phyloP scores from a whole-genome alignment of 2,113 vertebrate species.

The Balaeniceps rex region DNA sequence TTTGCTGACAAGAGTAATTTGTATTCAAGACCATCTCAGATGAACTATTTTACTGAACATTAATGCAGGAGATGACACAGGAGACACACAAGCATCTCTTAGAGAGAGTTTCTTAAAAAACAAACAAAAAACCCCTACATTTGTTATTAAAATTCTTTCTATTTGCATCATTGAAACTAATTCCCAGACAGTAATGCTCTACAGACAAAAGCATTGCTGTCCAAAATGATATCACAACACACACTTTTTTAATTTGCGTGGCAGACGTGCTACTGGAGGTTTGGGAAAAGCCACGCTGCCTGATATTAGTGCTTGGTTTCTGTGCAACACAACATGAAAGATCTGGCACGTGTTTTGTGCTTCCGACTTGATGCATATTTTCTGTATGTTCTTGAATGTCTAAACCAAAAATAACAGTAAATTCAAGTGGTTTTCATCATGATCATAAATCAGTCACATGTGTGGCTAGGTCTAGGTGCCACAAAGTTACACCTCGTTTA shows the following conservation, averaged over 20 bases:
- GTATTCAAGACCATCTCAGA: not conserved
- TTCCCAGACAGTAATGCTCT: constrained; percentile 30
- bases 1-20: constrained; percentile 4
- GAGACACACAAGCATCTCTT: not conserved
- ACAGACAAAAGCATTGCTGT: not conserved
- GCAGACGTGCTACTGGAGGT: not conserved
- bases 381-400: not conserved
- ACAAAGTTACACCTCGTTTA: not conserved
- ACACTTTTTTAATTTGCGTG: constrained; percentile 14
- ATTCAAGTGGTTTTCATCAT: constrained; percentile 11
- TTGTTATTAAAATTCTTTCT: not conserved
- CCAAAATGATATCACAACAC: not conserved
- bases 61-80: constrained; percentile 10
- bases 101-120: not conserved
- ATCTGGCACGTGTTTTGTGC: not conserved
- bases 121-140: not conserved
- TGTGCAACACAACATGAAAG: not conserved
- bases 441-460: not conserved
- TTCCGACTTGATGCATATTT: not conserved
- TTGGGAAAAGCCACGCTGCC: not conserved
- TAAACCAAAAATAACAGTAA: not conserved
- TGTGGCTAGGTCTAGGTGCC: not conserved
- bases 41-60: constrained; percentile 17
- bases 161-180: constrained; percentile 24
- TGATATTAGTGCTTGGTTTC: constrained; percentile 1